Evolutionary conservation across 2,888 invertebrate genomes (phyloP).

Genomic region (Dyspetes luteomarginatus): DNA sequence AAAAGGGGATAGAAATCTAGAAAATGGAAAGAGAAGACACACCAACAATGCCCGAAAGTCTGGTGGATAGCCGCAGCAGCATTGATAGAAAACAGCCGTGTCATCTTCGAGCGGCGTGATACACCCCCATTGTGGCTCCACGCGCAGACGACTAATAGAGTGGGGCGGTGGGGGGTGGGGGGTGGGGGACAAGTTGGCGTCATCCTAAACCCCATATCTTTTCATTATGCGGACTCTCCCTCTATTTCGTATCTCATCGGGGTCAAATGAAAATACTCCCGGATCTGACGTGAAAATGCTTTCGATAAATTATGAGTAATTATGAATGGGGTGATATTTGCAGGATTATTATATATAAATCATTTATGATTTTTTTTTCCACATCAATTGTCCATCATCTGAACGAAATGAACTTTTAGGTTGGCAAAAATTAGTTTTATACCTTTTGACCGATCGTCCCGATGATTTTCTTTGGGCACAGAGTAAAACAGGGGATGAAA

Average conservation of each 20-base stretch:
- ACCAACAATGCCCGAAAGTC: constrained; percentile 76
- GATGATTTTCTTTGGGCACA: no score
- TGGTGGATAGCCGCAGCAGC: constrained; percentile 74
- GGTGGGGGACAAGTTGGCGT: constrained; percentile 74
- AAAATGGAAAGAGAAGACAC: constrained; percentile 71
- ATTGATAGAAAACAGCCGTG: constrained; percentile 82
- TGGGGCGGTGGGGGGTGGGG: not conserved
- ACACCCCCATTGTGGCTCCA: constrained; percentile 79
- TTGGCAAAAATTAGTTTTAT: no score
- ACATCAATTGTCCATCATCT: no score
- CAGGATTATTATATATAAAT: not conserved
- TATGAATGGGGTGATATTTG: not conserved
- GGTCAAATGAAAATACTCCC: constrained; percentile 6
- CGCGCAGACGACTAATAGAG: constrained; percentile 47
- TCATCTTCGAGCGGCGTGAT: constrained; percentile 80
- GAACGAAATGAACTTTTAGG: no score
- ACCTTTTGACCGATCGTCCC: constrained; percentile 10
- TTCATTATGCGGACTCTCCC: constrained; percentile 77
- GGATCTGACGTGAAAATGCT: constrained; percentile 9
- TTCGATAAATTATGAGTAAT: constrained; percentile 10
- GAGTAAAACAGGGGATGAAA: not conserved
- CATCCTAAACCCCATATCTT: constrained; percentile 78
- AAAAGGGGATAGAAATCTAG: constrained; percentile 53
- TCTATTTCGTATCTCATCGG: constrained; percentile 26
- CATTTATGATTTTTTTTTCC: no score